These are phyloP conservation scores for Pristionchus maxplancki DNA, from an alignment of 2,888 invertebrate species.

Conservation along the genomic window DNA sequence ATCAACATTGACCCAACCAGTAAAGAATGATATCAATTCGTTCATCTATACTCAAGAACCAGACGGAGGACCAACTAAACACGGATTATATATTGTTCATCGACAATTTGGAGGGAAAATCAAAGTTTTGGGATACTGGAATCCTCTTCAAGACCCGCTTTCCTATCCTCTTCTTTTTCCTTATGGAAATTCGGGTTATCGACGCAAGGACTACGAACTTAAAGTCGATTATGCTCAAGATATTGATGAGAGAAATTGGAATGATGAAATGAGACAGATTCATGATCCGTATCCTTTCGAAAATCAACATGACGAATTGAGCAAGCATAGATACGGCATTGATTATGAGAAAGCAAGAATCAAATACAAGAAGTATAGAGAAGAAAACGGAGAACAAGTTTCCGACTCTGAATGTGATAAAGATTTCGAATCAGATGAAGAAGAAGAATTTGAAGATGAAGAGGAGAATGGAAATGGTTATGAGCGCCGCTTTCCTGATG, in stretches of 20 bases:
- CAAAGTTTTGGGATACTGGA: background rate
- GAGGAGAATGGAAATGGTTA: no score
- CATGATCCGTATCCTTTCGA: background rate
- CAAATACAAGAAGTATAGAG: background rate
- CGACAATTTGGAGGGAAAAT: background rate
- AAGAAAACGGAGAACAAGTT: background rate
- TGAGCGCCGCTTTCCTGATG: no score
- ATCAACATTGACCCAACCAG: background rate
- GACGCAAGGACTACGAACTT: background rate
- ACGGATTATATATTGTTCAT: background rate
- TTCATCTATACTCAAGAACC: background rate
- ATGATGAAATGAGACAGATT: background rate
- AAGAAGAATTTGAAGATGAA: no score
- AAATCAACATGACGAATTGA: background rate
- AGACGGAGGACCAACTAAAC: background rate
- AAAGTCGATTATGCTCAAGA: background rate
- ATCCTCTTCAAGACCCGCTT: background rate
- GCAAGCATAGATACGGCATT: background rate
- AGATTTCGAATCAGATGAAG: no score
- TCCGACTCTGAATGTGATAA: background rate
- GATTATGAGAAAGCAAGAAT: background rate
- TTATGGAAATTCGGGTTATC: background rate
- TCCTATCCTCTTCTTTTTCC: background rate
- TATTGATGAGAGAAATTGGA: background rate
- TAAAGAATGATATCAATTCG: no score